Conservation (phyloP, 2,888 invertebrate species). For the Stramonita haemastoma region DNA sequence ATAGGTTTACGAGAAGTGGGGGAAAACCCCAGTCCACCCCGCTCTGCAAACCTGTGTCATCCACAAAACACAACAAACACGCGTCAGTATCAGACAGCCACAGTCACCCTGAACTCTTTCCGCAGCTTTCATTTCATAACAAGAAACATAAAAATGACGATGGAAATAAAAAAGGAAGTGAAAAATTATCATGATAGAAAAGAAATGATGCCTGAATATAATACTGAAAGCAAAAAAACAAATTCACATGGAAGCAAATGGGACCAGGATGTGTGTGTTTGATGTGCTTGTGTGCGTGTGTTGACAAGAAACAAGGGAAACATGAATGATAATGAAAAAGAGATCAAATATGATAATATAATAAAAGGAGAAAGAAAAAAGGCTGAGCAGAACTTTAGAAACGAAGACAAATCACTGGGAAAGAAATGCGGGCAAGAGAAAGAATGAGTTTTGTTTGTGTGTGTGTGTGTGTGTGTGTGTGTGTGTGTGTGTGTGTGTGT, state of each 20-base stretch:
- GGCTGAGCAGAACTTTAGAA: no score
- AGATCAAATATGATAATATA: no score
- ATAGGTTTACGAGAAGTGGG: conserved; percentile 55
- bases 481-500: no score
- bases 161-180: neutral
- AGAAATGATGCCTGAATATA: neutral
- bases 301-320: no score
- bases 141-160: neutral
- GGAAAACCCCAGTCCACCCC: conserved; percentile 39
- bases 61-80: conserved; percentile 18
- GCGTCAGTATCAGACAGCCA: conserved; percentile 15
- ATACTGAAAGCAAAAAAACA: neutral
- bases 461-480: no score
- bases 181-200: neutral
- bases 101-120: no score
- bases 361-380: no score
- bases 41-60: conserved; percentile 39
- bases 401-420: no score
- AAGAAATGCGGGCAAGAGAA: no score
- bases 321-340: no score
- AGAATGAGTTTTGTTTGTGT: no score
- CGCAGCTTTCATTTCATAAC: neutral
- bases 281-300: neutral
- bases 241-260: neutral
- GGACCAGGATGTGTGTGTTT: neutral